Evolutionary conservation across 2,797 vertebrate species (phyloP), one percentile per base, ranked within the genome.

Genomic region (Hybognathus amarus): DNA sequence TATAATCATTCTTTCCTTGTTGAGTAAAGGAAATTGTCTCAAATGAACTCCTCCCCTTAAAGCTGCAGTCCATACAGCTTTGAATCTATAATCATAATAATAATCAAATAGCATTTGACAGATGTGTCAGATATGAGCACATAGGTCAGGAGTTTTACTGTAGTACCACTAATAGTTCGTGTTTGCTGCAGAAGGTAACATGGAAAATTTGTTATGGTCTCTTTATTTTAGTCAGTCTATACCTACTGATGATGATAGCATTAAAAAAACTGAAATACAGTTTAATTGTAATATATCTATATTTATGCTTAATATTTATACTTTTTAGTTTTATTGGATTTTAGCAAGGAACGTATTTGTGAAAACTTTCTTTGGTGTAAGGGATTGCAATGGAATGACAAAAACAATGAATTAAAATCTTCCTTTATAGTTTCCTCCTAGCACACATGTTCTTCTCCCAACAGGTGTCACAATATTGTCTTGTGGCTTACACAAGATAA

Each of bases 401-500:
- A 18, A 71, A 50, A 10, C n/a, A 13, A 40, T n/a, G 1, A 45
- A 24, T 47, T 27, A 18, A 45, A 20, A 22, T 74, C 47, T 36
- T 52, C 10, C 10, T 74, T 30, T 30, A 47, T 18, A 1, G 15
- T 52, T 33, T 52, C 17, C 1, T 11, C 45, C 24, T 20, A 71
- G 47, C 18, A 33, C 42, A 47, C 27, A 33, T 6, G 33, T 73
- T 52, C 52, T 24, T 54, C 8, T 18, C 42, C n/a, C 5, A 77
- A 24, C 74, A 61, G 56, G 56, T 63, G 56, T 61, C 7, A 4
- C 8, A 13, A 3, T 61, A 42, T 42, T 13, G 4, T 61, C 9
- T 42, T 61, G n/a, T 7, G 74, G 74, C 50, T 45, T 33, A 74
- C 6, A 52, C 33, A 74, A 66, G 63, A 76, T 33, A 66, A 24